Conservation (phyloP, 2,888 invertebrate species). For the Ophonus ardosiacus region DNA sequence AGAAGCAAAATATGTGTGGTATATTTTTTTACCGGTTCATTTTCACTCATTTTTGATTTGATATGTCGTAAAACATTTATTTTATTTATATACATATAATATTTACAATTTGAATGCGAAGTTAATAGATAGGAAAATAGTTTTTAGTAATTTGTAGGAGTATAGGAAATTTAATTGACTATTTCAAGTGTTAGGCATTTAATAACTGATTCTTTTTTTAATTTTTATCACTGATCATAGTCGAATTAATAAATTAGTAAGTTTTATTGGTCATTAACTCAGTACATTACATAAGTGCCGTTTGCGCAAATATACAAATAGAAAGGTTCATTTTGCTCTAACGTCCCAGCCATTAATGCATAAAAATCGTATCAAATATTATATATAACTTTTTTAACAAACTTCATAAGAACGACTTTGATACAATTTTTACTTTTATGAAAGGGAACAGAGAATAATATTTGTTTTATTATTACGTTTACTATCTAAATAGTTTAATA, state of each 20-base stretch:
- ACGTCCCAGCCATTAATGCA: conserved; percentile 9
- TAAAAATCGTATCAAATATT: conserved; percentile 42
- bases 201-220: conserved; percentile 17
- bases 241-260: conserved; percentile 42
- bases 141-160: conserved; percentile 39
- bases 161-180: conserved; percentile 56
- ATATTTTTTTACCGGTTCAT: background rate
- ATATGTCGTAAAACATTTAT: conserved; percentile 55
- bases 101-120: conserved; percentile 5
- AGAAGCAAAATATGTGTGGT: background rate
- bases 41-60: background rate
- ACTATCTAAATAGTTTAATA: conserved; percentile 16
- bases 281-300: conserved; percentile 43
- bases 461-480: background rate
- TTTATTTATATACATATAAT: conserved; percentile 24
- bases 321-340: conserved; percentile 28
- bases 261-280: conserved; percentile 41
- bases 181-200: conserved; percentile 51
- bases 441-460: conserved; percentile 11
- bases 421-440: conserved; percentile 27
- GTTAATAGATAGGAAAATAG: conserved; percentile 51
- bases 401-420: conserved; percentile 38
- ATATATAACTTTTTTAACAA: conserved; percentile 28
- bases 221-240: conserved; percentile 15
- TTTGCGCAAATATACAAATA: conserved; percentile 36